Conservation (phyloP, 2,797 vertebrate genomes). For the Cheirogaleus major region DNA sequence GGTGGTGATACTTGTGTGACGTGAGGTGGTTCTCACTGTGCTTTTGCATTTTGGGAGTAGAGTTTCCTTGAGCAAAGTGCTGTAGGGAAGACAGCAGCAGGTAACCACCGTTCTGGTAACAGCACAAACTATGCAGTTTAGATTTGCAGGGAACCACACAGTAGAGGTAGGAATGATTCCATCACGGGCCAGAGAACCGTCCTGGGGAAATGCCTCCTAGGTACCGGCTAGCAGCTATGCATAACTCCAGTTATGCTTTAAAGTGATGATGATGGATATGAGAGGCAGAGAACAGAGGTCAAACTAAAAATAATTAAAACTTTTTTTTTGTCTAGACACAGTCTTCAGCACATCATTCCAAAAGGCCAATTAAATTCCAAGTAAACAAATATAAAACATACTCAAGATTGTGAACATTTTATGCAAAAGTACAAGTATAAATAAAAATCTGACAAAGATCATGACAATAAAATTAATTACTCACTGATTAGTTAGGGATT, state of each 20-base stretch:
- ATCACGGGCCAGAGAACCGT: background rate
- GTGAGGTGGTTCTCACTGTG: background rate
- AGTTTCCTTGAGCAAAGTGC: background rate
- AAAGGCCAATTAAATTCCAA: background rate
- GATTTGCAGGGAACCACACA: background rate
- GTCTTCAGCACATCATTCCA: background rate
- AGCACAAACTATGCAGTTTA: background rate
- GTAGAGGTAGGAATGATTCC: background rate
- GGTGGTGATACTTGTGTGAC: background rate
- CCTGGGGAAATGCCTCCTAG: background rate
- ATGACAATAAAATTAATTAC: constrained; percentile 27
- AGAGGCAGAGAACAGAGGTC: constrained; percentile 15
- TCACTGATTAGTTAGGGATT: background rate
- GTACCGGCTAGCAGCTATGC: background rate
- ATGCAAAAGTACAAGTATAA: background rate
- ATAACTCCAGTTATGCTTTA: background rate
- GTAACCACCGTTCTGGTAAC: background rate
- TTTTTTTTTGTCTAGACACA: constrained; percentile 20
- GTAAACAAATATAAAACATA: background rate
- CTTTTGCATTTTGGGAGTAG: background rate
- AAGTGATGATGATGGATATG: background rate
- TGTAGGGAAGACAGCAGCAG: background rate
- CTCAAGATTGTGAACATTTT: background rate
- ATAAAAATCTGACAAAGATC: constrained; percentile 32
- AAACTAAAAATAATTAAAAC: constrained; percentile 38